Evolutionary conservation across 2,888 invertebrate species (phyloP).

Genomic region (Brachyptera risi): DNA sequence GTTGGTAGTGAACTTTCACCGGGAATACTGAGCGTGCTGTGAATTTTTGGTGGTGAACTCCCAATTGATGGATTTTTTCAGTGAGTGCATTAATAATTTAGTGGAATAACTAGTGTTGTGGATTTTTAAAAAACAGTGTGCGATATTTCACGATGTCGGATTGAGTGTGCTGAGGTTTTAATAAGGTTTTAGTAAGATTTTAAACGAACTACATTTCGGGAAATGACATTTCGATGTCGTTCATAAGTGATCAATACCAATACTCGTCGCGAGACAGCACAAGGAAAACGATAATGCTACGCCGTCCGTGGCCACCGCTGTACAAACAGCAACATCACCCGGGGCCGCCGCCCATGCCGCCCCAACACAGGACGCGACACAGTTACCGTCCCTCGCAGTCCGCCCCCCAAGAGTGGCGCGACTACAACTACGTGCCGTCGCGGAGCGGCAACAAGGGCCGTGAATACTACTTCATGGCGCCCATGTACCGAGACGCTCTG

Average conservation of each 20-base stretch:
- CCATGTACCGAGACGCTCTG: slow-evolving; percentile 63
- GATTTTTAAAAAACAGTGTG: too few species aligned
- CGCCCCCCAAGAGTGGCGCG: slow-evolving; percentile 9
- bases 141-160: too few species aligned
- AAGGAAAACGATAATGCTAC: slow-evolving; percentile 42
- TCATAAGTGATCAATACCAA: slow-evolving; percentile 47
- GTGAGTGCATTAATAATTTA: too few species aligned
- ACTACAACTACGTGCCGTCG: slow-evolving; percentile 22
- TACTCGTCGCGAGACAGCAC: background rate
- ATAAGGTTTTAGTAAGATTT: too few species aligned
- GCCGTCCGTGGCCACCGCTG: slow-evolving; percentile 63
- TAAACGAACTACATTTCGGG: too few species aligned
- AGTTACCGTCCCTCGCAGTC: slow-evolving; percentile 46
- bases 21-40: background rate
- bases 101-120: too few species aligned
- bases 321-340: slow-evolving; percentile 47
- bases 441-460: slow-evolving; percentile 41
- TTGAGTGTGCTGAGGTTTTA: too few species aligned
- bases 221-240: slow-evolving; percentile 26
- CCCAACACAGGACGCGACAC: slow-evolving; percentile 41
- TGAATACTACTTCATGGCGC: slow-evolving; percentile 63
- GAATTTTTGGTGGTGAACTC: background rate
- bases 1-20: background rate
- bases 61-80: too few species aligned
- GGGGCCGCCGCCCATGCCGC: slow-evolving; percentile 47